These are phyloP conservation scores for Eupithecia tripunctaria DNA, from an alignment of 2,888 invertebrate genomes.

Conservation along the genomic window DNA sequence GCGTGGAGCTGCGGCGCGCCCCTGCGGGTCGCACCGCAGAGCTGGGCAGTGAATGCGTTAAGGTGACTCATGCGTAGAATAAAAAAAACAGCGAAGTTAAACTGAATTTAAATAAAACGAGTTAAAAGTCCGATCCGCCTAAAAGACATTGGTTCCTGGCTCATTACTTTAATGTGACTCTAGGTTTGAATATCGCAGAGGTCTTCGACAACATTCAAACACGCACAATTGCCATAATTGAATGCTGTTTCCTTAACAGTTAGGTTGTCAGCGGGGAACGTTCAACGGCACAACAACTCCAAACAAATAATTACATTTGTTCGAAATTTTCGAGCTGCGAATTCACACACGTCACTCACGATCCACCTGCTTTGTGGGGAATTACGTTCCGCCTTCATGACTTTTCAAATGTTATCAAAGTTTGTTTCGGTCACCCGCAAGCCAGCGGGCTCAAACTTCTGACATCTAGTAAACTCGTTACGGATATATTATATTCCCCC, in stretches of 20 bases:
- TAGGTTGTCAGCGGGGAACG: constrained; percentile 62
- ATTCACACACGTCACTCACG: constrained; percentile 56
- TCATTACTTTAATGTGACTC: background rate
- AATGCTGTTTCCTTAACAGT: constrained; percentile 70
- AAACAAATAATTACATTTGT: constrained; percentile 71
- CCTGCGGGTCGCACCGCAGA: too few species aligned
- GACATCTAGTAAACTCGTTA: background rate
- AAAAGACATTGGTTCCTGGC: background rate
- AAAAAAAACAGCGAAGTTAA: background rate
- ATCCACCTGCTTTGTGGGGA: constrained; percentile 48
- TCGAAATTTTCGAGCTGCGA: constrained; percentile 54
- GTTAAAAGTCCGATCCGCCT: background rate
- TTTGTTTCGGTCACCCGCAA: constrained; percentile 33
- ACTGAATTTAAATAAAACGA: background rate
- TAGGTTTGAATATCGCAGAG: background rate
- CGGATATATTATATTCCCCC: constrained; percentile 2
- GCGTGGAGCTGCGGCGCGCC: too few species aligned
- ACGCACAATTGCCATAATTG: constrained; percentile 60
- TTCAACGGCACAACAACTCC: constrained; percentile 56
- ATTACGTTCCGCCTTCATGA: constrained; percentile 46
- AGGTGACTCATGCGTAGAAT: background rate
- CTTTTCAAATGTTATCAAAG: constrained; percentile 36
- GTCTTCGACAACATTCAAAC: constrained; percentile 46
- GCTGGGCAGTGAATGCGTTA: too few species aligned
- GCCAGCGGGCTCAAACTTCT: constrained; percentile 6